Evolutionary conservation across 1,140 invertebrate genomes (phyloP), one percentile per base, ranked within the genome.

Genomic region (Palaemon carinicauda): DNA sequence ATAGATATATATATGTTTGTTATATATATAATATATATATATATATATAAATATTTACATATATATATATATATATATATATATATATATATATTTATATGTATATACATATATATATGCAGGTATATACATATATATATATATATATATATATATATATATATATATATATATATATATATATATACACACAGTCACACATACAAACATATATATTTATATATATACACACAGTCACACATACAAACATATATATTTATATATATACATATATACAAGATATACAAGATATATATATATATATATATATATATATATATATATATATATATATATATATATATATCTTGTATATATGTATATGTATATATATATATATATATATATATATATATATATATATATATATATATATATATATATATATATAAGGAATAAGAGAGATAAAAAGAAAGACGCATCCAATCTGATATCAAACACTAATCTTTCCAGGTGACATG

Each of bases 351-450:
- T 65, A 65, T 65, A 65, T 65, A 65, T 65, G 29, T 65, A 65
- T 65, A 65, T 65, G 29, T 65, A 65, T 65, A 65, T 65, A 65
- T 65, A 65, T 65, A 65, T 65, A 65, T n/a, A n/a, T n/a, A n/a
- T n/a, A n/a, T n/a, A n/a, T n/a, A n/a, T n/a, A n/a, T n/a, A n/a
- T 65, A 65, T 65, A 65, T 65, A 65, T 65, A 65, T 65, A 65
- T 65, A 65, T 65, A 65, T 65, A 65, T 65, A 65, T 65, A 65
- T 65, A 65, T 65, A 65, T 65, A 65, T 7, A 65, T 65, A 65
- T 65, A 65, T n/a, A n/a, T n/a, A n/a, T n/a, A n/a, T n/a, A n/a
- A n/a, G n/a, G n/a, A n/a, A n/a, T n/a, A n/a, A n/a, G n/a, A n/a
- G n/a, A n/a, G n/a, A n/a, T n/a, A n/a, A n/a, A n/a, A n/a, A n/a